These are phyloP conservation scores for Eudemis profundana DNA, from an alignment of 2,888 invertebrate genomes.

Conservation along the genomic window DNA sequence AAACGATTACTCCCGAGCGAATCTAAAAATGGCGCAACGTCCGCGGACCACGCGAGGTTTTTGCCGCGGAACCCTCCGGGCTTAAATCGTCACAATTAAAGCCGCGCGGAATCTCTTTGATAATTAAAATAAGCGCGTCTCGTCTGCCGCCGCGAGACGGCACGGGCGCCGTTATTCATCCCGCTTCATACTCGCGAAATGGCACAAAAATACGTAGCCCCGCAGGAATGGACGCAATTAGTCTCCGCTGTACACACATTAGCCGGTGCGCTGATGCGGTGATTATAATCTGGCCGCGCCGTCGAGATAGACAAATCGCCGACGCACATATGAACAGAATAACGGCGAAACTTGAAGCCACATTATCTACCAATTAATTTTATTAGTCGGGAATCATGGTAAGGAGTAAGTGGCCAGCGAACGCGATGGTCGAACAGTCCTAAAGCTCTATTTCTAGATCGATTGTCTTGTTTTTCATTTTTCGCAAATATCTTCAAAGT, in stretches of 20 bases:
- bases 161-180: constrained; percentile 55
- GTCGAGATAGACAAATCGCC: too few species aligned
- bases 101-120: constrained; percentile 70
- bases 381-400: too few species aligned
- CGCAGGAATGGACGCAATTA: not conserved
- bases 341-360: too few species aligned
- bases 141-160: constrained; percentile 26
- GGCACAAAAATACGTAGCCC: constrained; percentile 48
- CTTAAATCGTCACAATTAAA: constrained; percentile 77
- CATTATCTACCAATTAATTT: too few species aligned
- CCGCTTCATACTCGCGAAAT: constrained; percentile 53
- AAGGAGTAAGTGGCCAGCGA: too few species aligned
- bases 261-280: not conserved
- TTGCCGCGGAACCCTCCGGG: constrained; percentile 28
- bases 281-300: constrained; percentile 15
- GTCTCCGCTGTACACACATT: not conserved
- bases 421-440: too few species aligned
- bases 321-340: too few species aligned
- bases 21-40: constrained; percentile 53
- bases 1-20: constrained; percentile 55
- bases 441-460: too few species aligned
- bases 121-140: constrained; percentile 56
- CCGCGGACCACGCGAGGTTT: constrained; percentile 53
- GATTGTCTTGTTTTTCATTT: too few species aligned
- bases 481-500: too few species aligned